Evolutionary conservation across 2,888 invertebrate species (phyloP), one percentile per base, ranked within the genome.

Genomic region (Reticulitermes lucifugus): DNA sequence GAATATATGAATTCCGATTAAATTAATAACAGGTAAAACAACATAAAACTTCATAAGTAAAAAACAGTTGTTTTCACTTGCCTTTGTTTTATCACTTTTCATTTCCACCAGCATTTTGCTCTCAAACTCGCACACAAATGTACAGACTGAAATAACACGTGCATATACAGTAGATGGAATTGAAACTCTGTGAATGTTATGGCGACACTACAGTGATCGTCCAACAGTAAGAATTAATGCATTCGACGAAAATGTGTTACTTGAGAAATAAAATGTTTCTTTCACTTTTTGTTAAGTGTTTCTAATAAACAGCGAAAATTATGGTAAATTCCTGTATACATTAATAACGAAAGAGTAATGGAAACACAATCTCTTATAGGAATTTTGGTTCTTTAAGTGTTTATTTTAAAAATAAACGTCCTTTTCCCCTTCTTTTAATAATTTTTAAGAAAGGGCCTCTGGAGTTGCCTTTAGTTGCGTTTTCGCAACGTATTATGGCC

Each of bases 11-110:
- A 73, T 73, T 73, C 25, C 73, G 73, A 25, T 73, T 73, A 35
- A 73, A 73, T 41, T 73, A 73, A 73, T 73, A 73, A 73, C 65
- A 65, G 25, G 65, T 65, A 65, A 65, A 65, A 65, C 41, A 73
- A 73, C 73, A 41, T 73, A 41, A 73, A 73, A 73, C 73, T 73
- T 73, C 41, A 41, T 73, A 73, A 73, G 73, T 73, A 73, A 73
- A 71, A 73, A 73, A 73, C 73, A 73, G 73, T 73, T 21, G 41
- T 41, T 73, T 73, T 73, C 73, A 73, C 73, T 73, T 41, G 7
- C 71, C 21, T 12, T 12, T 73, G 73, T 41, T 29, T 71, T 41
- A 73, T 73, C 73, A 73, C 73, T 29, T 41, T 21, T 41, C 73
- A 73, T 73, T 70, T 73, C 21, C 35, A 73, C 73, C 41, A 73